These are phyloP conservation scores for Pseudomyrmex cubaensis DNA, from an alignment of 1,140 invertebrate species.

Conservation along the genomic window DNA sequence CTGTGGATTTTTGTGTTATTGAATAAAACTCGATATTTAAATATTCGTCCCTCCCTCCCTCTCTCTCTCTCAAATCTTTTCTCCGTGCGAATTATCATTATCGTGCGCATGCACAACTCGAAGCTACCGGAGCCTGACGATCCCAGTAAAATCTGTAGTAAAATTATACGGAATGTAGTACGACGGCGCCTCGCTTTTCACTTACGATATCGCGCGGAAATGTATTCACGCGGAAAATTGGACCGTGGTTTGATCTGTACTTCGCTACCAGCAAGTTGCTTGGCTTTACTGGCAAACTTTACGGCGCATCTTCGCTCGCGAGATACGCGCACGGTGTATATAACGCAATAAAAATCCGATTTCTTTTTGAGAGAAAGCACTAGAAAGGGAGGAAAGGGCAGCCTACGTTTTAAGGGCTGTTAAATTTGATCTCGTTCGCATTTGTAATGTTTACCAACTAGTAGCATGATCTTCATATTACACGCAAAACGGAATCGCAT, in stretches of 20 bases:
- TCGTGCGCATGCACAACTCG: neutral
- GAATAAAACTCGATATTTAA: slow-evolving; percentile 63
- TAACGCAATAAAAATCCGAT: slow-evolving; percentile 10
- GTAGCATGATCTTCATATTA: slow-evolving; percentile 30
- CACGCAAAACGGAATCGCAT: slow-evolving; percentile 24
- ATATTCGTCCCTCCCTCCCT: neutral
- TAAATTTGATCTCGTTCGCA: slow-evolving; percentile 10
- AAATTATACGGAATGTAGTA: slow-evolving; percentile 41
- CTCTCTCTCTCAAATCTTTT: neutral
- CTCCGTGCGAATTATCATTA: slow-evolving; percentile 19
- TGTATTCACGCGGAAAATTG: slow-evolving; percentile 40
- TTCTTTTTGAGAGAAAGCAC: neutral
- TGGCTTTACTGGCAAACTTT: slow-evolving; percentile 2
- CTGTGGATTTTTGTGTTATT: slow-evolving; percentile 57
- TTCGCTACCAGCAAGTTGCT: neutral
- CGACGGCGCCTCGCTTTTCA: slow-evolving; percentile 5
- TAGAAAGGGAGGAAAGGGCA: neutral
- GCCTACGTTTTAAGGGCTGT: neutral
- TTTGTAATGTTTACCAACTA: slow-evolving; percentile 19
- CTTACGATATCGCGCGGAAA: neutral
- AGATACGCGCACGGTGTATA: neutral
- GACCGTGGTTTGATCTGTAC: neutral
- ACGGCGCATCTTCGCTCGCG: neutral
- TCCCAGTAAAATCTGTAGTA: neutral
- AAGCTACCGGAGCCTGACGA: slow-evolving; percentile 1